Evolutionary conservation across 2,797 vertebrate species (phyloP), one percentile per base, ranked within the genome.

Genomic region (Sebastes hopkinsi): DNA sequence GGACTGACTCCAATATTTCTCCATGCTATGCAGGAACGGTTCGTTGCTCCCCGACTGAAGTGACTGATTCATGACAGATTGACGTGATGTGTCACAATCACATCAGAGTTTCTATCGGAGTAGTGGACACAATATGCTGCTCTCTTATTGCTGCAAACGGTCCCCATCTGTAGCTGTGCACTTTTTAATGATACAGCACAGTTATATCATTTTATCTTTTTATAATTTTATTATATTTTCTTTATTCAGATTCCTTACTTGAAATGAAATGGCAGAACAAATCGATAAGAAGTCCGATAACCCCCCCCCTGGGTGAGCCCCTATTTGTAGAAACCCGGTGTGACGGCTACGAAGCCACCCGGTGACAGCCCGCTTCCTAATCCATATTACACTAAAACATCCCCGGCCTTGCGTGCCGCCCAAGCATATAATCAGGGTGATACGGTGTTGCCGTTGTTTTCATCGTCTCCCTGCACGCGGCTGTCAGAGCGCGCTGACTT

Each of bases 341-440:
- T 75, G 56, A 59, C 12, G 38, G 50, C 32, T 36, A 9, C 64
- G 38, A 73, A 12, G 52, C 27, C 64, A 22, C 14, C 56, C 4
- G 5, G n/a, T 52, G 74, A 82, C 67, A 14, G 67, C 61, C 42
- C 3, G 3, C 71, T 23, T 56, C 42, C 75, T 85, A 36, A 27
- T 70, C 36, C 79, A 38, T 16, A 59, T 59, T 9, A 69, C 52
- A 69, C 52, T 61, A 75, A 25, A 60, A 1, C 75, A n/a, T 61
- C 20, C 36, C 32, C 0, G 71, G 0, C 72, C 75, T 50, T 54
- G 64, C 16, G 0, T 18, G 77, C 84, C 58, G 79, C 77, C 76
- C 67, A 65, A 78, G 81, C 80, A 61, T 3, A 50, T 84, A 74
- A 75, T 70, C 82, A 14, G 77, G 81, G 18, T 67, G 74, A 84